Base-by-base conservation (phyloP, 2,888 invertebrate genomes). In the Pandemis corylana region DNA sequence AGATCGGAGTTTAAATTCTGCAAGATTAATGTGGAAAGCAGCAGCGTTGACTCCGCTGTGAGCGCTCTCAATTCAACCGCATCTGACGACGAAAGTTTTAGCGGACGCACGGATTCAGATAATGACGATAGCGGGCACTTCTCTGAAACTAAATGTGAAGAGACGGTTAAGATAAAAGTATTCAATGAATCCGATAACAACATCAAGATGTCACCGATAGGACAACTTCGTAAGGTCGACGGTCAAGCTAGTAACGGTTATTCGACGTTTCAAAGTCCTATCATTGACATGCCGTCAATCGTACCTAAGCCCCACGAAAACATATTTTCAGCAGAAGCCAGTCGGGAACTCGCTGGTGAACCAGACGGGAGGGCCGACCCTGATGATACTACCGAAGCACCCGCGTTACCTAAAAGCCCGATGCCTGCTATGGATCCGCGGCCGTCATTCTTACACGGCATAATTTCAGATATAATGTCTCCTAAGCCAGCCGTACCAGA, bases 341-440 rank as follows among this genome's bases (percentile, higher is more conserved):
- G 97, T 85, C 95, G 97, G 44, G 97, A 98, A 83, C 90, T 96
- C 79, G 97, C 97, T 9, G 98, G 97, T 9, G 97, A 97, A 83
- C 98, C 98, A 0, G 98, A 98, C 83, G 97, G 98, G n/a, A 96
- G 97, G 80, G 97, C 97, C 13, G 97, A 97, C 89, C 97, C 97
- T 0, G 97, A 97, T 82, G 96, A 96, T 61, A 90, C 95, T 1
- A 94, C 94, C 41, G 96, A 96, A 86, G 96, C 96, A 0, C 96
- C 97, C 0, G 96, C 96, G 5, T 87, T 97, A 73, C 97, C 97
- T 0, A 95, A 96, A 75, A 96, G 96, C 78, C 97, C 97, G 1
- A 95, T 96, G 20, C 96, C 96, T 15, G 85, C 91, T 49, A 87
- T 95, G 79, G 90, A 95, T 79, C 94, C 96, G 82, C 86, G 97